Percentiles rank a stretch among this genome's conserved stretches.
Conservation (phyloP, 1,140 invertebrate genomes). For the Venustaconcha ellipsiformis region DNA sequence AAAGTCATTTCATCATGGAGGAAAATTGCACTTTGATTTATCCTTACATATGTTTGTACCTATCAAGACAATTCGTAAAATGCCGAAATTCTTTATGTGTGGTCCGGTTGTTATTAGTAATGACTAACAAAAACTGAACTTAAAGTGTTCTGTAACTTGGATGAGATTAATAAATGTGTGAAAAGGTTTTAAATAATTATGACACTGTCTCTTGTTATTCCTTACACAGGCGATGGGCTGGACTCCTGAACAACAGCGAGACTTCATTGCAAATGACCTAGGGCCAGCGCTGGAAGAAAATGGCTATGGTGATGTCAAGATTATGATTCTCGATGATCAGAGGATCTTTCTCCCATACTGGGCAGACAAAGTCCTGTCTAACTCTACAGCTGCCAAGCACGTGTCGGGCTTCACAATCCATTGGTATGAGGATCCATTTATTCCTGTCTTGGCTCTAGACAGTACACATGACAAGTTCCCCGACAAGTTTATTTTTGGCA, state of each 20-base stretch:
- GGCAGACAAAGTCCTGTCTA: conserved; percentile 72
- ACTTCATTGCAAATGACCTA: conserved; percentile 78
- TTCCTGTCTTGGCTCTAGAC: conserved; percentile 72
- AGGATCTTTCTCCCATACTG: conserved; percentile 75
- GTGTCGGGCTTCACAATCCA: conserved; percentile 84
- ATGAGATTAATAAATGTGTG: too few species aligned
- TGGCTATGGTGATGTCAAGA: conserved; percentile 72
- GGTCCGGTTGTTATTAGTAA: too few species aligned
- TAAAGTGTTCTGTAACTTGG: too few species aligned
- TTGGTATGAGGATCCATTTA: conserved; percentile 78
- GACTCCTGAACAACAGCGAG: conserved; percentile 73
- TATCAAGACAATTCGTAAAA: too few species aligned
- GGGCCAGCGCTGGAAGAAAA: conserved; percentile 76
- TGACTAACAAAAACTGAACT: too few species aligned
- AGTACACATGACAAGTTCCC: conserved; percentile 74
- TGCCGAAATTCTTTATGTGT: too few species aligned
- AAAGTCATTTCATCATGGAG: too few species aligned
- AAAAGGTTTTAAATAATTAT: too few species aligned
- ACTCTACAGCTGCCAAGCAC: conserved; percentile 73
- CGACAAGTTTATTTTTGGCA: conserved; percentile 79
- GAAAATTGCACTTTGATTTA: too few species aligned
- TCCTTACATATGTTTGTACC: too few species aligned
- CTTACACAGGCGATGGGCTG: conserved; percentile 75
- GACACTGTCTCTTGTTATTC: too few species aligned
- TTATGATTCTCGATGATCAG: conserved; percentile 83